phyloP scores from a whole-genome alignment of 2,888 invertebrate genomes.

The Zaprionus obscuricornis region DNA sequence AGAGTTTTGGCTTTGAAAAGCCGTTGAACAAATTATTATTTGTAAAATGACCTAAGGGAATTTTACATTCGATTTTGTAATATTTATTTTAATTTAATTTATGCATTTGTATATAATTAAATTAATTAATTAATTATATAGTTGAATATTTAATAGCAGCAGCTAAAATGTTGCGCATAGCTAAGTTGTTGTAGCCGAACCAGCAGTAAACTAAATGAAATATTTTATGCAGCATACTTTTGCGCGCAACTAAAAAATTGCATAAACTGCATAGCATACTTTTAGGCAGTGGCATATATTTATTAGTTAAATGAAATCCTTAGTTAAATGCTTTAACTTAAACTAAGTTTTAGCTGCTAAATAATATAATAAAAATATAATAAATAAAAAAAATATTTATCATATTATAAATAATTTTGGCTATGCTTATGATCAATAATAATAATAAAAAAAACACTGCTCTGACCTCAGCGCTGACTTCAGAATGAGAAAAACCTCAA shows the following conservation, averaged over 20 bases:
- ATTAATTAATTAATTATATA: no score
- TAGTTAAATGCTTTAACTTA: not conserved
- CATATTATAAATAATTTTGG: not conserved
- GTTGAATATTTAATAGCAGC: not conserved
- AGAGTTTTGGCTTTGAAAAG: no score
- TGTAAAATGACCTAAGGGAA: no score
- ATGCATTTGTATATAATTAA: no score
- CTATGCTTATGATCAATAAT: no score
- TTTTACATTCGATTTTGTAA: no score
- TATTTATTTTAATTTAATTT: no score
- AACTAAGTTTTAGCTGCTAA: not conserved
- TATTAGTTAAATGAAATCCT: no score
- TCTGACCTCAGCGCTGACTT: slow-evolving; percentile 23
- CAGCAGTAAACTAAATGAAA: rapidly evolving
- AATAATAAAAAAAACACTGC: no score
- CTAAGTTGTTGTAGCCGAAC: not conserved
- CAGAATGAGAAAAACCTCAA: slow-evolving; percentile 38
- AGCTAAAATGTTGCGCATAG: slow-evolving; percentile 6
- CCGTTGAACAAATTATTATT: no score
- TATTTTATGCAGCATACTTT: slow-evolving; percentile 15
- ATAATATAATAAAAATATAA: not conserved
- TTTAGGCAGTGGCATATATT: slow-evolving; percentile 6
- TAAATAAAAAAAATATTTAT: not conserved
- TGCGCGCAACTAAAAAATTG: not conserved
- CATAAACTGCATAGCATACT: not conserved